Evolutionary conservation across 2,113 vertebrate species (phyloP), one percentile per base, ranked within the genome.

Genomic region (Lamprotornis superbus): DNA sequence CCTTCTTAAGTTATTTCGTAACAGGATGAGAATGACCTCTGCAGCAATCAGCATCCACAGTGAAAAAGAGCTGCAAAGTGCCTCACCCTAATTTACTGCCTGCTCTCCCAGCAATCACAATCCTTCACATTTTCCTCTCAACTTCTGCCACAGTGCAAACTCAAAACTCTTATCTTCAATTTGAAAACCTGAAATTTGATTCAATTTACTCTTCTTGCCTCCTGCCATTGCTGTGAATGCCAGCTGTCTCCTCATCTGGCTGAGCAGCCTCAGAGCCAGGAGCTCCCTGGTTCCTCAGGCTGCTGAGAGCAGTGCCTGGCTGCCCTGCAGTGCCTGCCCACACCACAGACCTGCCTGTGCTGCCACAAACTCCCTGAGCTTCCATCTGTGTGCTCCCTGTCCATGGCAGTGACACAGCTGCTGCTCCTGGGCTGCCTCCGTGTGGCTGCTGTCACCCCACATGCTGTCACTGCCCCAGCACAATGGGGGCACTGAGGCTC

Each of bases 201-300:
- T 73, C 5, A 0, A n/a, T 80, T 83, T 64, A 8, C 35, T 52
- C 47, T 37, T 27, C 33, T 8, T 33, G 44, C 59, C 87, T 74
- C 73, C 78, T 9, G 28, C 39, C 0, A 0, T 9, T 19, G 35
- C 50, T 56, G 55, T 1, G 5, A 64, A 42, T 1, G n/a, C 16
- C 22, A 85, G 7, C 31, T 56, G 74, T 31, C 33, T 42, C 28
- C 85, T 50, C 31, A 15, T 2, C 11, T 15, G 49, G 44, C 5
- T 14, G 53, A 60, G 40, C 55, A 33, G 28, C 44, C 25, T 1
- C 64, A 47, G 85, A 31, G 73, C 21, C 35, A 6, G 0, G 6
- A 55, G 67, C 42, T 71, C 21, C 42, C 24, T 63, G 3, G 0
- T 5, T 2, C 23, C 24, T 21, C 1, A 5, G 3, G 53, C 55